Evolutionary conservation across 2,113 vertebrate genomes (phyloP).

Genomic region (Ptilorrhoa leucosticta): DNA sequence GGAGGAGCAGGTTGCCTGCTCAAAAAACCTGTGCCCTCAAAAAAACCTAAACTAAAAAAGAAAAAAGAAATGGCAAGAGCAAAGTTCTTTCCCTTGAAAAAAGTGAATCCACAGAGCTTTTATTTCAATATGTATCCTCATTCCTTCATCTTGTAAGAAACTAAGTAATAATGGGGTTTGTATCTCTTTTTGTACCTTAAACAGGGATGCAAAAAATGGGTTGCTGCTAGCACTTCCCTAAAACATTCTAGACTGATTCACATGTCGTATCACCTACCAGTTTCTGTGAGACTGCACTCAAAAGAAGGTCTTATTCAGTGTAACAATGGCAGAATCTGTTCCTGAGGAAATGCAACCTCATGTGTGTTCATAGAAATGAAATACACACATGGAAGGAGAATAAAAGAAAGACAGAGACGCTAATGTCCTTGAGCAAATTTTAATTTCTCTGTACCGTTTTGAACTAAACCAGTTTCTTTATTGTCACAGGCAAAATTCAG

Average conservation of each 20-base stretch:
- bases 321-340: neutral
- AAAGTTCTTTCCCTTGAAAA: neutral
- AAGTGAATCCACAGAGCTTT: neutral
- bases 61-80: neutral
- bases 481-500: conserved; percentile 37
- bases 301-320: neutral
- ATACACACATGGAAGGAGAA: neutral
- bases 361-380: neutral
- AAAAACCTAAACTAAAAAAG: neutral
- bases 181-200: neutral
- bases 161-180: neutral
- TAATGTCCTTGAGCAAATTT: conserved; percentile 24
- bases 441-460: conserved; percentile 40
- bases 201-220: neutral
- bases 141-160: neutral
- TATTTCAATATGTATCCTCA: neutral
- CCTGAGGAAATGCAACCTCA: neutral
- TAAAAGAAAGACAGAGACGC: neutral
- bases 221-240: neutral
- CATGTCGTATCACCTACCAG: neutral
- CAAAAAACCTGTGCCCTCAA: fast-evolving
- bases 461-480: conserved; percentile 27
- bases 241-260: neutral
- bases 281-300: neutral
- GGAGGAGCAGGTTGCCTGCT: neutral